Percentiles rank a stretch among this genome's conserved stretches.
phyloP scores from a whole-genome alignment of 2,888 invertebrate species.

The Amorpha juglandis region DNA sequence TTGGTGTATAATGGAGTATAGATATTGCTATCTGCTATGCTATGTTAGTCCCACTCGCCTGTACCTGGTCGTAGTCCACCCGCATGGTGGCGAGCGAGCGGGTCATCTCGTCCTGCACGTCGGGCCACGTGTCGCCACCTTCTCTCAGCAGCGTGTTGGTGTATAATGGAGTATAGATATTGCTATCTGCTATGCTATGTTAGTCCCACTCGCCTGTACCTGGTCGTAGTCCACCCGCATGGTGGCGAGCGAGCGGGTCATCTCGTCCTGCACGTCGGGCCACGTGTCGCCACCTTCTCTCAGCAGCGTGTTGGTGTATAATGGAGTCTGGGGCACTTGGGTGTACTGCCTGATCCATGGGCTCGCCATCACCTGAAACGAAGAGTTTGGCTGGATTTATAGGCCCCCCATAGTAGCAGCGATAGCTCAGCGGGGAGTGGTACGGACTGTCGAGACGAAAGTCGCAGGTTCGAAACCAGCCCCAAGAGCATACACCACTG shows the following conservation, averaged over 20 bases:
- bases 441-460: too few species aligned
- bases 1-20: slow-evolving; percentile 98
- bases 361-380: slow-evolving; percentile 72
- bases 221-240: slow-evolving; percentile 99
- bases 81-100: slow-evolving; percentile 98
- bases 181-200: not conserved
- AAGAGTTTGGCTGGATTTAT: too few species aligned
- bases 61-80: slow-evolving; percentile 96
- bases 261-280: slow-evolving; percentile 99
- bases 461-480: too few species aligned
- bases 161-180: slow-evolving; percentile 97
- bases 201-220: slow-evolving; percentile 63
- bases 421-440: too few species aligned
- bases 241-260: slow-evolving; percentile 98
- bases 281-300: slow-evolving; percentile 96
- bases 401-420: too few species aligned
- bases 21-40: too few species aligned
- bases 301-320: slow-evolving; percentile 94
- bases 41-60: slow-evolving; percentile 37
- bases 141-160: slow-evolving; percentile 95
- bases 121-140: slow-evolving; percentile 97
- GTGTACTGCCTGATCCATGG: slow-evolving; percentile 86
- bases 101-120: slow-evolving; percentile 99
- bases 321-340: slow-evolving; percentile 96
- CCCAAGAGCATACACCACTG: too few species aligned